Conservation (phyloP, 2,888 invertebrate genomes). For the Heteromurus nitidus region DNA sequence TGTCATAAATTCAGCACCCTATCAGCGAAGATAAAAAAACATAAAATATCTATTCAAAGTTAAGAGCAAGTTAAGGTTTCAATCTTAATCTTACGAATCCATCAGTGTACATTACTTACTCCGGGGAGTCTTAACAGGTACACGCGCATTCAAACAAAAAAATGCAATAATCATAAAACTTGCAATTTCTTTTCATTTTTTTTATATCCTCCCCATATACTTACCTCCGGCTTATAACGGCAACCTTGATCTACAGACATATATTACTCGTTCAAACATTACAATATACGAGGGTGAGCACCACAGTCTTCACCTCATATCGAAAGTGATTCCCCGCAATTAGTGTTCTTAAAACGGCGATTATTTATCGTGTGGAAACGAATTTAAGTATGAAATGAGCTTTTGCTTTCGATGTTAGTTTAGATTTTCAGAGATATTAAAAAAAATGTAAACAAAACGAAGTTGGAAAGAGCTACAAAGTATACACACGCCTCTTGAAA, state of each 20-base stretch:
- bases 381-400: not conserved
- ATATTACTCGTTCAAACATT: not conserved
- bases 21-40: not conserved
- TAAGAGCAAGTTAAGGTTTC: too few relatives aligned
- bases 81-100: too few relatives aligned
- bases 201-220: too few relatives aligned
- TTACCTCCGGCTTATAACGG: too few relatives aligned
- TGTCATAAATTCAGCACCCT: not conserved
- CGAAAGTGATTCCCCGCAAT: conserved; percentile 1
- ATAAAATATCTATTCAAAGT: not conserved
- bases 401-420: not conserved
- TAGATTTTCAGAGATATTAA: not conserved
- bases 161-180: not conserved
- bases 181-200: not conserved
- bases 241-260: conserved; percentile 19
- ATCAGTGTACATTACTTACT: not conserved
- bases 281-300: not conserved
- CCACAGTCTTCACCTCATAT: conserved; percentile 8
- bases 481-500: too few relatives aligned
- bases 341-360: not conserved
- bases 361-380: conserved; percentile 3
- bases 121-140: not conserved
- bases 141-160: not conserved
- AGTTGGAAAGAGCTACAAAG: not conserved
- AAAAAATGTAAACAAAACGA: not conserved